Conservation (phyloP, 2,888 invertebrate genomes). For the Sympetrum striolatum region DNA sequence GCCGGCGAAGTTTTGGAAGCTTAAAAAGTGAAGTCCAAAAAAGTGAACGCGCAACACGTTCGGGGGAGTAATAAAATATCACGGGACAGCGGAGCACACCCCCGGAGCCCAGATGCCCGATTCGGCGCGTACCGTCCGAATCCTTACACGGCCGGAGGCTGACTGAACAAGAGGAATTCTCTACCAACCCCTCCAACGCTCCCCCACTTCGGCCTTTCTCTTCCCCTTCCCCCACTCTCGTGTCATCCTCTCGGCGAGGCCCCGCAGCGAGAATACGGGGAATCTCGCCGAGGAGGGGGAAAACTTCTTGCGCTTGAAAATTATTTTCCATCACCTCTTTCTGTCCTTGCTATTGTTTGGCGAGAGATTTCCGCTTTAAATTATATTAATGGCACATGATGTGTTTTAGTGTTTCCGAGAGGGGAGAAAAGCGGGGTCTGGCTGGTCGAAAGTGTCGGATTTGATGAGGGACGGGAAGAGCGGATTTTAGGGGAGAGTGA, state of each 20-base stretch:
- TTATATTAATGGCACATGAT: too few relatives aligned
- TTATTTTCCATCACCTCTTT: not conserved
- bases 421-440: too few relatives aligned
- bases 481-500: too few relatives aligned
- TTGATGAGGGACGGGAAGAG: too few relatives aligned
- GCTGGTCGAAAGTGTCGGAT: too few relatives aligned
- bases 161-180: conserved; percentile 23
- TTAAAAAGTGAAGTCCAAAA: not conserved
- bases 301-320: not conserved
- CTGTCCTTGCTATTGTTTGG: too few relatives aligned
- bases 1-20: not conserved
- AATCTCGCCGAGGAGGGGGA: not conserved
- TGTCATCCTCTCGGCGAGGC: not conserved
- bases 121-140: not conserved
- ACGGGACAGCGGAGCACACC: not conserved
- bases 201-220: not conserved
- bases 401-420: too few relatives aligned
- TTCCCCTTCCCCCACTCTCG: not conserved
- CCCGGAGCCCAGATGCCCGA: not conserved
- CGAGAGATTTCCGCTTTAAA: too few relatives aligned
- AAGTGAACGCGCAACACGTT: not conserved
- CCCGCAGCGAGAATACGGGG: not conserved
- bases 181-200: not conserved
- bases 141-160: conserved; percentile 24
- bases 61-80: not conserved